Base-by-base conservation (phyloP, 2,113 vertebrate species). In the Calidris pygmaea region DNA sequence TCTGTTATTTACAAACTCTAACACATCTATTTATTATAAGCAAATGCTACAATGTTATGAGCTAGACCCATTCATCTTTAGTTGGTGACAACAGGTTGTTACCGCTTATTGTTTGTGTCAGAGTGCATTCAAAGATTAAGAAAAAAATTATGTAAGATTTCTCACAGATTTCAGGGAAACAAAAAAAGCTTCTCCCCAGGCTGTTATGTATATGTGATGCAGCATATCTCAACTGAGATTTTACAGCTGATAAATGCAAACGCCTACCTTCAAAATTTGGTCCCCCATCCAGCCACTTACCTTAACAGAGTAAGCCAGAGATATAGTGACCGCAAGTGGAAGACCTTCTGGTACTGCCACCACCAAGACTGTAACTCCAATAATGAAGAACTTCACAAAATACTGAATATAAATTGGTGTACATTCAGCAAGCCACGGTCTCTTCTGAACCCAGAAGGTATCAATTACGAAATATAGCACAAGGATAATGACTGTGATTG, bases 351-450 rank as follows among this genome's bases (percentile, higher is more conserved):
- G 99, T 62, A 99, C 99, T 3, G 99, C 99, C 70, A 99, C 99
- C 94, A 99, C 99, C 95, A 99, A 97, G 71, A 99, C 99, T 6
- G 99, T 99, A 81, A 99, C 99, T 84, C 99, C 99, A 85, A 99
- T 99, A 97, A 99, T 99, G 98, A 99, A 99, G 98, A 99, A 99
- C 96, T 99, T 99, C 76, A 99, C 99, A 95, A 99, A 99, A 97
- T 99, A 99, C 94, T 99, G 99, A 94, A 99, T 98, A 97, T 99
- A 99, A 97, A 99, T 98, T 12, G 99, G 99, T 7, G 99, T 99
- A 97, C 99, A 99, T 79, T 98, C 98, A 84, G 98, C 98, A 92
- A 99, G 97, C 99, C 99, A 99, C 3, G 98, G 98, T 93, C 98
- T 97, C 83, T 98, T 98, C 97, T 99, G 99, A 94, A 99, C 94